phyloP scores from a whole-genome alignment of 92 coral and sea anemone genomes.

The Porites divaricata region DNA sequence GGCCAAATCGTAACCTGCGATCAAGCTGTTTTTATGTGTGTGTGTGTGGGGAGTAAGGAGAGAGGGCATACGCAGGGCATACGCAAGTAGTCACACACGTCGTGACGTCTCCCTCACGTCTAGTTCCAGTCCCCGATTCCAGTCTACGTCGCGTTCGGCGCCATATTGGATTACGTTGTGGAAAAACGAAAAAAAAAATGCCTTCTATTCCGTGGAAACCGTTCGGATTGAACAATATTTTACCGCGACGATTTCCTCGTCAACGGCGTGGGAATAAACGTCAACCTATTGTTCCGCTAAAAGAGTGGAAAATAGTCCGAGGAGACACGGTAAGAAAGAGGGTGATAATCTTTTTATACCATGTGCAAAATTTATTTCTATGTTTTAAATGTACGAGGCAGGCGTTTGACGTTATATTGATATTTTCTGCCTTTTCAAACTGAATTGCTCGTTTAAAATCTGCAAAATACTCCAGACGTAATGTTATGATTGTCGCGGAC shows the following conservation, averaged over 20 bases:
- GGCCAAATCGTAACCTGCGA: no score
- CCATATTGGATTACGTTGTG: background rate
- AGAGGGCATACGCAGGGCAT: no score
- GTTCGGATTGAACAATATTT: conserved; percentile 66
- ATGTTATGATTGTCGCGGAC: no score
- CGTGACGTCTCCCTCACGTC: no score
- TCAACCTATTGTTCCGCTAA: conserved; percentile 65
- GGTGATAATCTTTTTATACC: background rate
- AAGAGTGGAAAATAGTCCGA: conserved; percentile 93
- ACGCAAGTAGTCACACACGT: no score
- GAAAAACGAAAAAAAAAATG: conserved; percentile 7
- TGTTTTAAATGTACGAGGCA: background rate
- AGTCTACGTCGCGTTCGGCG: background rate
- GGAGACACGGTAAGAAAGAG: conserved; percentile 85
- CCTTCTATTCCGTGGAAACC: conserved; percentile 91
- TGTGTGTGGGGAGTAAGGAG: no score
- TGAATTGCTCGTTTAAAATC: no score
- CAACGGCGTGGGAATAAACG: conserved; percentile 76
- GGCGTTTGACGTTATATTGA: no score
- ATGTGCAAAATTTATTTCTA: background rate
- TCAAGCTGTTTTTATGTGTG: no score
- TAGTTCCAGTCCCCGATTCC: no score
- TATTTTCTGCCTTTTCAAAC: no score
- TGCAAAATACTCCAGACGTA: no score
- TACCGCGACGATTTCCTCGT: conserved; percentile 88